These are phyloP conservation scores for Ernsta delagoae DNA, from an alignment of 2,888 invertebrate species.

Conservation along the genomic window DNA sequence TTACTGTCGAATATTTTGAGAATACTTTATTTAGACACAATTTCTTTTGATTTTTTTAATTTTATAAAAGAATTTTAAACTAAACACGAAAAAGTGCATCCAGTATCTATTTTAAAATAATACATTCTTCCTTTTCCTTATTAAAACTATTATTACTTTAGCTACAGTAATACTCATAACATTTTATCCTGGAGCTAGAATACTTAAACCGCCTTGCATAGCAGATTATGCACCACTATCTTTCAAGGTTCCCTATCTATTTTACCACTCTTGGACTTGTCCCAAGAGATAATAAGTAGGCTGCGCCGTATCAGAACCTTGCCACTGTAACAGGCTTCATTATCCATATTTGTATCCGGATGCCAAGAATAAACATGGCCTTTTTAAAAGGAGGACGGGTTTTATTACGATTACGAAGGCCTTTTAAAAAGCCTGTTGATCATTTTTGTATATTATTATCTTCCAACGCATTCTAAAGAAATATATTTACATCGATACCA, in stretches of 20 bases:
- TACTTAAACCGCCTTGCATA: not conserved
- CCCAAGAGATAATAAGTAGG: slow-evolving; percentile 17
- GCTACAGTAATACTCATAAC: not conserved
- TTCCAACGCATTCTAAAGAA: not conserved
- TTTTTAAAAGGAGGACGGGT: slow-evolving; percentile 7
- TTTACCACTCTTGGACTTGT: slow-evolving; percentile 8
- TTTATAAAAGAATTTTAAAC: too few relatives aligned
- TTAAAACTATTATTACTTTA: too few relatives aligned
- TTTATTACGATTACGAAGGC: not conserved
- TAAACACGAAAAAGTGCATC: too few relatives aligned
- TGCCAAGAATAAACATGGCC: slow-evolving; percentile 5
- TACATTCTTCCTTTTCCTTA: too few relatives aligned
- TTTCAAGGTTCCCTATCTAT: slow-evolving; percentile 6
- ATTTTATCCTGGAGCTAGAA: not conserved
- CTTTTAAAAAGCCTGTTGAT: slow-evolving; percentile 1
- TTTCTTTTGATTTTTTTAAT: too few relatives aligned
- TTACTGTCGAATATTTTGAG: too few relatives aligned
- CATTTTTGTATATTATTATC: not conserved
- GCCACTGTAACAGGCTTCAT: slow-evolving; percentile 8
- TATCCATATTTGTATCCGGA: slow-evolving; percentile 4
- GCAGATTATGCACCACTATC: not conserved
- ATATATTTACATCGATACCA: too few relatives aligned
- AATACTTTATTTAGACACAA: too few relatives aligned
- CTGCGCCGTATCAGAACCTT: not conserved
- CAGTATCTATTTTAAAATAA: too few relatives aligned